Conservation (phyloP, 2,888 invertebrate genomes). For the Dasysyrphus albostriatus region DNA sequence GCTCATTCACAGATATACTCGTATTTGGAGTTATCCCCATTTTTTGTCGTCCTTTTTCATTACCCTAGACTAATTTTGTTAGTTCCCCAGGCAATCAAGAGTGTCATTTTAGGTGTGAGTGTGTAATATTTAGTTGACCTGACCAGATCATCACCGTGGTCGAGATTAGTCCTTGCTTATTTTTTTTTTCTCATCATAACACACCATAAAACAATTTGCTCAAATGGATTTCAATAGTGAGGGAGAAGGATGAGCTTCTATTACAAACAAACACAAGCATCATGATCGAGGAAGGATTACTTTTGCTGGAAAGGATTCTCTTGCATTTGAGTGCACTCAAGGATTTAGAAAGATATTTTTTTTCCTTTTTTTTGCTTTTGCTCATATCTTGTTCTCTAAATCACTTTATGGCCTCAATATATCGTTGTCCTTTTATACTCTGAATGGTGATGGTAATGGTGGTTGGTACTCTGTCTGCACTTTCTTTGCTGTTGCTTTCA, state of each 20-base stretch:
- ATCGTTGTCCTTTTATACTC: constrained; percentile 30
- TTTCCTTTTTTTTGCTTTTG: not conserved
- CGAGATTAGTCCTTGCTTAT: constrained; percentile 43
- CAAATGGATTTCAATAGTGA: constrained; percentile 43
- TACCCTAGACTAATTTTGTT: constrained; percentile 43
- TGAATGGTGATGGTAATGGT: not conserved
- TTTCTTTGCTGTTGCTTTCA: constrained; percentile 13
- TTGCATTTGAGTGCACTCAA: constrained; percentile 53
- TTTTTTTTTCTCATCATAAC: constrained; percentile 31
- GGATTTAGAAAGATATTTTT: constrained; percentile 12
- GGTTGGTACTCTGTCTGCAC: constrained; percentile 35
- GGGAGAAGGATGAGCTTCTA: constrained; percentile 28
- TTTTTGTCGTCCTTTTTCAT: constrained; percentile 27
- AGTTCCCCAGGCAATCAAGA: constrained; percentile 27
- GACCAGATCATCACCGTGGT: constrained; percentile 45
- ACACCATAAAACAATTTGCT: constrained; percentile 63
- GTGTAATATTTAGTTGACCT: constrained; percentile 39
- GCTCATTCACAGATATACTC: constrained; percentile 34
- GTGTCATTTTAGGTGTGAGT: constrained; percentile 5
- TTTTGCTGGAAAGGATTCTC: constrained; percentile 20
- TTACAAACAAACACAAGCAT: constrained; percentile 17
- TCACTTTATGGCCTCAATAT: constrained; percentile 49
- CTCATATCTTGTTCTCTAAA: constrained; percentile 42
- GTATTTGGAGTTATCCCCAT: constrained; percentile 23
- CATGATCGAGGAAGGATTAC: constrained; percentile 19